phyloP scores from a whole-genome alignment of 2,797 vertebrate genomes.

The Taenioides sp. region DNA sequence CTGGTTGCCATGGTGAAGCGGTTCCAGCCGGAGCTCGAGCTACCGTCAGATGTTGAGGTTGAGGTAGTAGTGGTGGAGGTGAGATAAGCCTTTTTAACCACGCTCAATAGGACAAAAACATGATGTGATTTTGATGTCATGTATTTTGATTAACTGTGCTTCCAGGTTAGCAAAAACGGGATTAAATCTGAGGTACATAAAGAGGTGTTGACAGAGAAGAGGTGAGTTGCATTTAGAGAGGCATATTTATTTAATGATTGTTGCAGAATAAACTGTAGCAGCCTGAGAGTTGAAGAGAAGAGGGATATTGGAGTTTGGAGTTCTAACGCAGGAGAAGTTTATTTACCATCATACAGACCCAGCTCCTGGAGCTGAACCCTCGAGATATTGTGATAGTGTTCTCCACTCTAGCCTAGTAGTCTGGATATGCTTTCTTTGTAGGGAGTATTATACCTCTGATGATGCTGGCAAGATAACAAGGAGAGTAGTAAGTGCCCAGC shows the following conservation, averaged over 20 bases:
- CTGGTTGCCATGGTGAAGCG: conserved; percentile 86
- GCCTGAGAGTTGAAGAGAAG: too few species aligned
- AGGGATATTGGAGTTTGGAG: too few species aligned
- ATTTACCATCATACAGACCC: too few species aligned
- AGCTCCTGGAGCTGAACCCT: too few species aligned
- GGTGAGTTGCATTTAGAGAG: conserved; percentile 65
- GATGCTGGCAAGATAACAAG: too few species aligned
- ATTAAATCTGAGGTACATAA: conserved; percentile 77
- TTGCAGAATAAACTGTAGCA: too few species aligned
- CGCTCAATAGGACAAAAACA: not conserved
- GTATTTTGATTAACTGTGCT: conserved; percentile 6
- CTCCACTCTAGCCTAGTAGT: too few species aligned
- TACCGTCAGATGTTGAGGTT: conserved; percentile 84
- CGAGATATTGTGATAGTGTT: too few species aligned
- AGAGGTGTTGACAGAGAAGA: conserved; percentile 81
- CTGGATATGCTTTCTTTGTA: too few species aligned
- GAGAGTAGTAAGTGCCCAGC: too few species aligned
- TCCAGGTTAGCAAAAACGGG: conserved; percentile 80
- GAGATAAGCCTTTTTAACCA: conserved; percentile 36
- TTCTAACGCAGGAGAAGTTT: too few species aligned
- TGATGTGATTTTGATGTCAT: not conserved
- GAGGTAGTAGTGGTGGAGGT: conserved; percentile 87
- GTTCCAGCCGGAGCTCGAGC: conserved; percentile 81
- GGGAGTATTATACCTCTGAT: too few species aligned
- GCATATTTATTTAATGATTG: not conserved